Evolutionary conservation across 1,140 invertebrate genomes (phyloP).

Genomic region (Nixonia krombeini): DNA sequence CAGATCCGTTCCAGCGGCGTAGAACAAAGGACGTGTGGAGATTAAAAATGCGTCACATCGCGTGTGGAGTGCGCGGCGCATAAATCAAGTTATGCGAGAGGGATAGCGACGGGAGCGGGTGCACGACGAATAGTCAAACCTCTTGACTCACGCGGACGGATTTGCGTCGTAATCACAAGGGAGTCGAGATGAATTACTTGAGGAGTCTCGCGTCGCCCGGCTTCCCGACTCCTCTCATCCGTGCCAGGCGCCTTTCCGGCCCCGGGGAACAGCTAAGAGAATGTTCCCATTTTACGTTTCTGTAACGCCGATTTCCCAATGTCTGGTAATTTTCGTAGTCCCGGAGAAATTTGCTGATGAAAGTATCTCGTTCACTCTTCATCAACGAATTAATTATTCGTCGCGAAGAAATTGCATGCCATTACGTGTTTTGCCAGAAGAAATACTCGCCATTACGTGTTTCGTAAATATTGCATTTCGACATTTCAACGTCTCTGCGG

Average conservation of each 20-base stretch:
- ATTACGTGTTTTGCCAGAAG: too few relatives aligned
- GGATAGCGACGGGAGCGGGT: conserved; percentile 7
- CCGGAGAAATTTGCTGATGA: not conserved
- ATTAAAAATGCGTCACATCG: not conserved
- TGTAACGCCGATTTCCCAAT: conserved; percentile 38
- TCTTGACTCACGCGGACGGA: conserved; percentile 37
- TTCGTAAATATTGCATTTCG: too few relatives aligned
- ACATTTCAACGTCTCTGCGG: too few relatives aligned
- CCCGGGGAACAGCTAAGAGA: conserved; percentile 31
- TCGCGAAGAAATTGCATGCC: too few relatives aligned
- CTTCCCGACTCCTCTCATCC: conserved; percentile 28
- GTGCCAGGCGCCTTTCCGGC: conserved; percentile 22
- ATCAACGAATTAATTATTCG: not conserved
- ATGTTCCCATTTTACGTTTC: conserved; percentile 29
- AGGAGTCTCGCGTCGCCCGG: conserved; percentile 30
- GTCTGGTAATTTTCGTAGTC: conserved; percentile 36
- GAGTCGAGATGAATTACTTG: conserved; percentile 46
- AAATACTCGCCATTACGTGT: too few relatives aligned
- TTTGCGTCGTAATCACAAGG: conserved; percentile 45
- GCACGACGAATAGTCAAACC: conserved; percentile 37
- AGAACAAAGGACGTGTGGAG: not conserved
- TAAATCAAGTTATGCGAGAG: conserved; percentile 20
- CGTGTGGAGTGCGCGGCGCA: conserved; percentile 18
- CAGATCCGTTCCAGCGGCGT: too few relatives aligned
- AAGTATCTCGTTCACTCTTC: not conserved